A percentile compares a stretch with the other conserved stretches of the same genome.
Evolutionary conservation across 1,140 invertebrate species (phyloP).

Genomic region (Ceratina australensis): DNA sequence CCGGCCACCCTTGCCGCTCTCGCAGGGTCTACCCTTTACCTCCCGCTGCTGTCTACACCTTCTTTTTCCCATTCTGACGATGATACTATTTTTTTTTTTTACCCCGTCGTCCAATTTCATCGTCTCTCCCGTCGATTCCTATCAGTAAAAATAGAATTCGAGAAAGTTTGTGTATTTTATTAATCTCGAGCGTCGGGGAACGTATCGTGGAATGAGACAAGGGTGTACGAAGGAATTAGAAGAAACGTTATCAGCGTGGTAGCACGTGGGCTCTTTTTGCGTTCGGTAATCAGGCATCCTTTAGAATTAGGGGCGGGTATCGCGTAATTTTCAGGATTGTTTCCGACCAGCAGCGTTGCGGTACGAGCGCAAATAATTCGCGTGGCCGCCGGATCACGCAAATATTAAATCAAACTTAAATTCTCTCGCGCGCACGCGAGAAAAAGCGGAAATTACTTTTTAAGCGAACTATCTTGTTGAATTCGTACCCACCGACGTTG

Average conservation of each 20-base stretch:
- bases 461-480: slow-evolving; percentile 36
- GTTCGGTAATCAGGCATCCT: not conserved
- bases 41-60: slow-evolving; percentile 7
- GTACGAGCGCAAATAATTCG: slow-evolving; percentile 29
- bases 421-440: slow-evolving; percentile 14
- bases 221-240: too few relatives aligned
- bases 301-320: not conserved
- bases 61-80: slow-evolving; percentile 1
- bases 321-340: slow-evolving; percentile 14
- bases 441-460: slow-evolving; percentile 43
- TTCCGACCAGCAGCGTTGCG: slow-evolving; percentile 20
- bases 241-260: too few relatives aligned
- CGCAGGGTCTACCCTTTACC: slow-evolving; percentile 7
- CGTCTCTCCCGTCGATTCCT: slow-evolving; percentile 24
- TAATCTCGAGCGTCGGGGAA: too few relatives aligned
- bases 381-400: slow-evolving; percentile 32
- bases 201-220: too few relatives aligned
- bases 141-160: not conserved
- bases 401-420: slow-evolving; percentile 40
- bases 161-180: too few relatives aligned
- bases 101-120: slow-evolving; percentile 43
- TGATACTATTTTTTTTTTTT: slow-evolving; percentile 38
- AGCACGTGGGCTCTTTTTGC: not conserved
- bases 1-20: slow-evolving; percentile 24
- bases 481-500: not conserved